Percentiles rank a stretch among this genome's conserved stretches.
These are phyloP conservation scores for Drosophila falleni DNA, from an alignment of 2,888 invertebrate genomes.

Conservation along the genomic window DNA sequence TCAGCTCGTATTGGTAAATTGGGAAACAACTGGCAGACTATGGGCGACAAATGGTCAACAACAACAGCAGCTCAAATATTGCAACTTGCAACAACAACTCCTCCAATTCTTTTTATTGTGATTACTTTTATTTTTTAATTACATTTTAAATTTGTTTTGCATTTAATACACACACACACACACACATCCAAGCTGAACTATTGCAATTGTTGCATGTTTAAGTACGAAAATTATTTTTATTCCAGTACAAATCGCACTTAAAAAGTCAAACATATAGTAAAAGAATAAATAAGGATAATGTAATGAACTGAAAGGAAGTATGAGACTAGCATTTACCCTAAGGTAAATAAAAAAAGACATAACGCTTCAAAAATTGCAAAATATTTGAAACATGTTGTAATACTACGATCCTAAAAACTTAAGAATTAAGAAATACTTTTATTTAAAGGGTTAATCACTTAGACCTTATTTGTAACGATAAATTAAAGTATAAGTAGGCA, in stretches of 20 bases:
- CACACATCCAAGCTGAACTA: neutral
- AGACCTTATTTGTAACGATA: no score
- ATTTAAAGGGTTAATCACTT: neutral
- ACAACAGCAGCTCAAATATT: conserved; percentile 50
- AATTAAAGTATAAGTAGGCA: no score
- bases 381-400: no score
- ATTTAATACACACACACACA: conserved; percentile 27
- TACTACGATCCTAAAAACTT: neutral
- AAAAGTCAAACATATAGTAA: neutral
- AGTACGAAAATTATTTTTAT: conserved; percentile 16
- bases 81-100: conserved; percentile 8
- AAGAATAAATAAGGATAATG: neutral
- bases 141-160: conserved; percentile 35
- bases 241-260: conserved; percentile 11
- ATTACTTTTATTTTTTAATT: neutral
- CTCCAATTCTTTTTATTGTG: neutral
- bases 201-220: conserved; percentile 19
- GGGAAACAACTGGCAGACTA: conserved; percentile 11
- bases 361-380: no score
- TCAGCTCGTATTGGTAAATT: conserved; percentile 15
- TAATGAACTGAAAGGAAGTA: neutral
- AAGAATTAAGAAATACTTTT: neutral
- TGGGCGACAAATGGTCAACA: conserved; percentile 46
- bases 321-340: neutral
- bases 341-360: no score